Conservation (phyloP, 1,140 invertebrate genomes). For the Paralvinella palmiformis region DNA sequence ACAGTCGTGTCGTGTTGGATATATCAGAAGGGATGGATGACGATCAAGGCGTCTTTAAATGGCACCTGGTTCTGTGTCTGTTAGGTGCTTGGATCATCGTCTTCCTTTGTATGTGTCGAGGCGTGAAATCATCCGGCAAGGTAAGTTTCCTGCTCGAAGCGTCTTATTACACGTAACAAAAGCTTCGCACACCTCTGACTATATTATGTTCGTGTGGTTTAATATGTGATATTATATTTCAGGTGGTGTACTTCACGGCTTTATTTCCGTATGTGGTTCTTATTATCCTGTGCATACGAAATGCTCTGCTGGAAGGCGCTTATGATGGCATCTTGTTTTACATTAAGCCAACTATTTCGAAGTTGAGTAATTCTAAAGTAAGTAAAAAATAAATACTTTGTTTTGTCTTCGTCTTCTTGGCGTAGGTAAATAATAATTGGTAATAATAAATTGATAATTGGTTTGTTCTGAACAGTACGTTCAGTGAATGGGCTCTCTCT, state of each 20-base stretch:
- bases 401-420: too few species aligned
- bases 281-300: slow-evolving; percentile 13
- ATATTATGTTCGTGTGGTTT: too few species aligned
- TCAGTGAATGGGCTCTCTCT: too few species aligned
- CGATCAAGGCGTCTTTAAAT: slow-evolving; percentile 60
- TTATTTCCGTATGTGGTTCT: slow-evolving; percentile 18
- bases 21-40: slow-evolving; percentile 66
- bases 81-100: slow-evolving; percentile 11
- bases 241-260: slow-evolving; percentile 47
- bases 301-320: slow-evolving; percentile 14
- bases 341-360: not conserved
- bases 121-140: slow-evolving; percentile 14
- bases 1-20: slow-evolving; percentile 18
- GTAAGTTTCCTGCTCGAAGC: too few species aligned
- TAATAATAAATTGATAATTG: too few species aligned
- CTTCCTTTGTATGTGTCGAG: slow-evolving; percentile 11
- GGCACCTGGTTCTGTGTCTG: slow-evolving; percentile 7
- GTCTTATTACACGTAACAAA: too few species aligned
- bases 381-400: not conserved
- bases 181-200: too few species aligned
- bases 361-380: not conserved
- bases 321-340: slow-evolving; percentile 19
- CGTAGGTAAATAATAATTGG: too few species aligned
- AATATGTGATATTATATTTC: not conserved
- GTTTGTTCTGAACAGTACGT: too few species aligned